Conservation (phyloP, 2,113 vertebrate genomes). For the Sphyrna mokarran region DNA sequence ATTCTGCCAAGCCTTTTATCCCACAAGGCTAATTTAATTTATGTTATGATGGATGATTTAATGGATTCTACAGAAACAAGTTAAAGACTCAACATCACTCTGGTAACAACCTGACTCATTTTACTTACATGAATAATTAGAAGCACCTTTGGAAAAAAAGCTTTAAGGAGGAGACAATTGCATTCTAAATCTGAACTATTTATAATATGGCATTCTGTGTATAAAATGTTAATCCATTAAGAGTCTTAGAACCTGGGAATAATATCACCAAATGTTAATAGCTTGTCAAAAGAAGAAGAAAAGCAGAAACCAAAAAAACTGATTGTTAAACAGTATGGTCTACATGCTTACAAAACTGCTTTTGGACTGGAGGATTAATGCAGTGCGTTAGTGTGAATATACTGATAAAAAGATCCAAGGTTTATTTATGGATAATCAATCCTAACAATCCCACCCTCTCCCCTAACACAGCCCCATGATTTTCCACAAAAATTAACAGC, state of each 20-base stretch:
- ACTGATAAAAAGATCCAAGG: neutral
- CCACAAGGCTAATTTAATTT: constrained; percentile 53
- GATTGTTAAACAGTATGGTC: neutral
- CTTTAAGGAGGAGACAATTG: neutral
- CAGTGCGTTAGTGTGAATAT: neutral
- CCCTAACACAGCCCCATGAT: neutral
- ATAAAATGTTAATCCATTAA: constrained; percentile 16
- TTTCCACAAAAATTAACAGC: neutral
- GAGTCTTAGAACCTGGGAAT: neutral
- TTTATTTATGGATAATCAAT: neutral
- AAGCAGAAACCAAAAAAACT: neutral
- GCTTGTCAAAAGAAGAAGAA: constrained; percentile 8
- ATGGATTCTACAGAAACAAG: constrained; percentile 45
- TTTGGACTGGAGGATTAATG: neutral
- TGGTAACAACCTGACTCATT: constrained; percentile 40
- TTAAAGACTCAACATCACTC: constrained; percentile 39
- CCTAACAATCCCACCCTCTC: neutral
- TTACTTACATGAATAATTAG: constrained; percentile 47
- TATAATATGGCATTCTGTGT: neutral
- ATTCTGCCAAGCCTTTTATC: constrained; percentile 50
- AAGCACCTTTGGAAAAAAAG: neutral
- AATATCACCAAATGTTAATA: neutral
- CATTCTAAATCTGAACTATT: neutral
- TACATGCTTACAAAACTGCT: neutral
- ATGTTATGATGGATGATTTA: constrained; percentile 52